phyloP scores from a whole-genome alignment of 2,888 invertebrate genomes.

The Tetranychus piercei region DNA sequence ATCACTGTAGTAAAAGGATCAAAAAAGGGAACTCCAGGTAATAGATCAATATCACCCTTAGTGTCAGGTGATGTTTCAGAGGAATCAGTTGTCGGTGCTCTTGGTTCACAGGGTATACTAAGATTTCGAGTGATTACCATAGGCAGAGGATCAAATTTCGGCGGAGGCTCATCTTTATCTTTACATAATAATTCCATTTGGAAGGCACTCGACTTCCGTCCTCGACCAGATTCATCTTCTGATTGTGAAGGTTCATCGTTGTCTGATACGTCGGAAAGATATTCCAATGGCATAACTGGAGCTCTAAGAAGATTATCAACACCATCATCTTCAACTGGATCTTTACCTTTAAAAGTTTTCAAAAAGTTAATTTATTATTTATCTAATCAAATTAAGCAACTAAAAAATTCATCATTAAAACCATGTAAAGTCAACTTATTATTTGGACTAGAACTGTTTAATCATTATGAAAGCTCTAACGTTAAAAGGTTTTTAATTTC shows the following conservation, averaged over 20 bases:
- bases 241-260: conserved; percentile 15
- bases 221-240: neutral
- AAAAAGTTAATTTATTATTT: no score
- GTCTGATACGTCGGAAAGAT: conserved; percentile 21
- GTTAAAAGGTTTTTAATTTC: no score
- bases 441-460: no score
- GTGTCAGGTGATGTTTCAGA: neutral
- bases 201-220: conserved; percentile 17
- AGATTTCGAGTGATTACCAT: conserved; percentile 10
- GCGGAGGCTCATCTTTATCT: conserved; percentile 14
- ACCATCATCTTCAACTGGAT: neutral
- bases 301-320: neutral
- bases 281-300: neutral
- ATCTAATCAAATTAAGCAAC: no score
- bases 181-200: conserved; percentile 15
- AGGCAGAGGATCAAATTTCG: conserved; percentile 18
- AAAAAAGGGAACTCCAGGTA: conserved; percentile 9
- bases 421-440: no score
- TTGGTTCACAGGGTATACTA: conserved; percentile 7
- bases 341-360: neutral
- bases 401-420: no score
- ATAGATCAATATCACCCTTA: neutral
- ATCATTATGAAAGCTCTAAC: no score
- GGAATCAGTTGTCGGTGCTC: neutral
- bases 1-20: conserved; percentile 19